Evolutionary conservation across 2,888 invertebrate genomes (phyloP).

Genomic region (Campaea margaritaria): DNA sequence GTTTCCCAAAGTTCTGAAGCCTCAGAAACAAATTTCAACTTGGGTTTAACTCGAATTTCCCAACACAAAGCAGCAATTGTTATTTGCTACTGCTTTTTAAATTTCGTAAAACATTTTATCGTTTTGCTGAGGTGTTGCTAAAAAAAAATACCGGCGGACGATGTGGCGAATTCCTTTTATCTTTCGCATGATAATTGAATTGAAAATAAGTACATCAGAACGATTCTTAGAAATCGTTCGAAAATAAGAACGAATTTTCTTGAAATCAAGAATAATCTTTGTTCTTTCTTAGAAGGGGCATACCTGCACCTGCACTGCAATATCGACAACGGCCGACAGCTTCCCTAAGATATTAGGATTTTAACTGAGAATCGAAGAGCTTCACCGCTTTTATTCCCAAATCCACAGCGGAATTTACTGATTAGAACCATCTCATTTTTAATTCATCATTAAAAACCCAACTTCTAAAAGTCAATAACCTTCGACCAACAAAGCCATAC

Average conservation of each 20-base stretch:
- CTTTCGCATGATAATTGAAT: conserved; percentile 1
- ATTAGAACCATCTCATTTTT: conserved; percentile 1
- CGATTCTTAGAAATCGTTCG: too few species aligned
- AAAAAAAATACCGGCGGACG: conserved; percentile 3
- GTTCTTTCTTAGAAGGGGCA: too few species aligned
- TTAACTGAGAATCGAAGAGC: too few species aligned
- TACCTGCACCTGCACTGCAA: neutral
- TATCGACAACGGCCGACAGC: neutral
- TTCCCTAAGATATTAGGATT: too few species aligned
- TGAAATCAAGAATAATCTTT: too few species aligned
- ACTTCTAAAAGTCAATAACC: conserved; percentile 49
- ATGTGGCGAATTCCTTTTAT: neutral
- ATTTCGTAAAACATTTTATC: conserved; percentile 46
- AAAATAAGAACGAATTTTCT: too few species aligned
- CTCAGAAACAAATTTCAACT: conserved; percentile 67
- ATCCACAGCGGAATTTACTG: conserved; percentile 1
- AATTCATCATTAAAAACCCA: conserved; percentile 14
- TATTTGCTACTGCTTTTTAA: conserved; percentile 56
- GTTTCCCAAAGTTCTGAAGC: conserved; percentile 70
- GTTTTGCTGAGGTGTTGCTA: conserved; percentile 15
- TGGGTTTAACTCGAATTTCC: conserved; percentile 60
- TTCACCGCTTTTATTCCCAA: neutral
- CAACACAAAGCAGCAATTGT: conserved; percentile 55
- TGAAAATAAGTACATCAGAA: neutral
- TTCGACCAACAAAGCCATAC: conserved; percentile 46